Base-by-base conservation (phyloP, 2,113 vertebrate genomes). In the Bungarus multicinctus region DNA sequence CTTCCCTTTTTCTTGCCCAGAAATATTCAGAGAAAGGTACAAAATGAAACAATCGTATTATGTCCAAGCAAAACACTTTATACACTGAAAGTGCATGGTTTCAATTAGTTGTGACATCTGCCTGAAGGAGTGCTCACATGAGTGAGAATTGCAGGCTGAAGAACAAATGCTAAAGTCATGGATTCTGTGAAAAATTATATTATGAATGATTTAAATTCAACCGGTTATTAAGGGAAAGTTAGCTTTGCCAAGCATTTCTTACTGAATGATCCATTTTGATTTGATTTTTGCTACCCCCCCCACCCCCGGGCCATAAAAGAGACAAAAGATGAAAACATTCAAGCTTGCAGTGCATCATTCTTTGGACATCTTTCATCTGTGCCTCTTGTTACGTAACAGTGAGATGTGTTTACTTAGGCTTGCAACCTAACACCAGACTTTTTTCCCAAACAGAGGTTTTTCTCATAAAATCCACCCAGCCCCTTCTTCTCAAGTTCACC, bases 401-500 rank as follows among this genome's bases (percentile, higher is more conserved):
- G 94, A 95, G 94, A 96, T 93, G 94, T 94, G 94, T 93, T 91
- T 94, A 90, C 58, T 69, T 43, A 52, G 94, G 85, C 91, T 95
- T 96, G 98, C 96, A 98, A 98, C 96, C 97, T 0, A 94, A 98
- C 95, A 97, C 97, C 90, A 94, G 81, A 91, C 93, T 97, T 96
- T 50, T 96, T 97, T 96, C 96, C 92, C 95, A 97, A 94, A 98
- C 97, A 98, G 98, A 98, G 97, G 94, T 96, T 97, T 97, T 97
- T 97, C 97, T 98, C 97, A 98, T 98, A 97, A 98, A 97, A 96
- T 95, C 94, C 95, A 96, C 96, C 97, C 96, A 95, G 97, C 96
- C 96, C 96, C 96, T 97, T 97, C 97, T 98, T 98, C 98, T 98
- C 97, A 98, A 97, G 97, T 98, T 98, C 97, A 98, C 97, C 95